Evolutionary conservation across 2,797 vertebrate species (phyloP), one percentile per base, ranked within the genome.

Genomic region (Smutsia temminckii): DNA sequence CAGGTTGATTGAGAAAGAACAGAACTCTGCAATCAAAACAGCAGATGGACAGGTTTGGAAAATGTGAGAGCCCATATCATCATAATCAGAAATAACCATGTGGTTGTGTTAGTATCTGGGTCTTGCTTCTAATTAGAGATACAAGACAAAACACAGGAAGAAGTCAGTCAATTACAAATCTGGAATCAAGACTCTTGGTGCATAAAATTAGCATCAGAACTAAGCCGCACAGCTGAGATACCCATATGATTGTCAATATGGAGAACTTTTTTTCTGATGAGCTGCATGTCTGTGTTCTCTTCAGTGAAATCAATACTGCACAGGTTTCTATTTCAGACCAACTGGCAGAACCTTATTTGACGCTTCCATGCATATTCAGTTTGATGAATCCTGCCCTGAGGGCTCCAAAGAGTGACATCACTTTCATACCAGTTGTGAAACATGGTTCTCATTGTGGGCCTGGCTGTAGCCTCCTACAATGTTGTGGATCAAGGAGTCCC

Each of bases 331-430:
- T 96, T 99, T 99, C 77, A 99, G 98, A 53, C 99, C 99, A 27
- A 99, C 99, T 99, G n/a, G 99, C 99, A 32, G 99, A 99, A 1
- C 99, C 99, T 98, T 99, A 99, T 88, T 99, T 99, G 97, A 99
- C 99, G 99, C 99, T 98, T 99, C 99, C 99, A 99, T 99, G 99
- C 99, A 85, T 99, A 99, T 90, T 99, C 99, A 55, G 99, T 99
- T 98, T 99, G 99, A 97, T 99, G 99, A 87, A 99, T 99, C 79
- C 99, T 99, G 14, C 99, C 99, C 99, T 99, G 99, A 0, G 99
- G 99, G 98, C 99, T 99, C 99, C 99, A 99, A 64, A 99, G 99
- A 0, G 99, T 99, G 95, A 99, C 99, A 85, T 99, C 99, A 51
- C 99, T 78, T 98, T 99, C 99, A 88, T 99, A 99, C 98, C 99